Conservation (phyloP, 2,888 invertebrate genomes). For the Nezara viridula region DNA sequence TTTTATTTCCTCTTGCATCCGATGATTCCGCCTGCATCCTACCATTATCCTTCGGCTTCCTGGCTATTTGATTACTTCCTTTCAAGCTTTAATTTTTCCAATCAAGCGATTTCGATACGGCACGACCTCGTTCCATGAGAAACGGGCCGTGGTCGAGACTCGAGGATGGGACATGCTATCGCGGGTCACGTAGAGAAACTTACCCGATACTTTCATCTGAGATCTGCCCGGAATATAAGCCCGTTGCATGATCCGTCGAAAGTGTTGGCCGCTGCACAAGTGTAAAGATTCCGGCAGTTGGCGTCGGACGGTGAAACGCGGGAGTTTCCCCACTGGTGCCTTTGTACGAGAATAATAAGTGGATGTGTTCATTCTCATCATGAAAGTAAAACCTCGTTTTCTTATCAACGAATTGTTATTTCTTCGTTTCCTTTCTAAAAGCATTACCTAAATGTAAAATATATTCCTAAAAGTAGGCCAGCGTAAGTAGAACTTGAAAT, state of each 20-base stretch:
- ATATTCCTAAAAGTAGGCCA: background rate
- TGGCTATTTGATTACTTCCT: background rate
- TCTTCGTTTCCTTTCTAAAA: background rate
- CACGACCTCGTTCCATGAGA: background rate
- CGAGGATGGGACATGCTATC: background rate
- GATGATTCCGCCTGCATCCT: background rate
- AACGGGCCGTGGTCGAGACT: background rate
- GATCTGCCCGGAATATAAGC: constrained; percentile 10
- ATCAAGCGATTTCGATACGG: background rate
- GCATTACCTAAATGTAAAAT: background rate
- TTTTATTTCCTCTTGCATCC: background rate
- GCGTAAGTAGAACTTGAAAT: background rate
- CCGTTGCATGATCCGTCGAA: background rate
- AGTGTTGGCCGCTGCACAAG: constrained; percentile 30
- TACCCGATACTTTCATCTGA: background rate
- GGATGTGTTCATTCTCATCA: background rate
- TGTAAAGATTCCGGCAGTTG: background rate
- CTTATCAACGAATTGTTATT: background rate
- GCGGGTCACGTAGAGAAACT: background rate
- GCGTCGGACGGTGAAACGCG: background rate
- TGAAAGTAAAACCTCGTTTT: background rate
- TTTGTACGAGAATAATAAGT: constrained; percentile 21
- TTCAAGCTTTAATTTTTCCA: constrained; percentile 17
- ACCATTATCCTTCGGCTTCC: background rate
- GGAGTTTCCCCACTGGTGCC: background rate